Conservation (phyloP, 2,113 vertebrate species). For the Psephotus haematonotus region DNA sequence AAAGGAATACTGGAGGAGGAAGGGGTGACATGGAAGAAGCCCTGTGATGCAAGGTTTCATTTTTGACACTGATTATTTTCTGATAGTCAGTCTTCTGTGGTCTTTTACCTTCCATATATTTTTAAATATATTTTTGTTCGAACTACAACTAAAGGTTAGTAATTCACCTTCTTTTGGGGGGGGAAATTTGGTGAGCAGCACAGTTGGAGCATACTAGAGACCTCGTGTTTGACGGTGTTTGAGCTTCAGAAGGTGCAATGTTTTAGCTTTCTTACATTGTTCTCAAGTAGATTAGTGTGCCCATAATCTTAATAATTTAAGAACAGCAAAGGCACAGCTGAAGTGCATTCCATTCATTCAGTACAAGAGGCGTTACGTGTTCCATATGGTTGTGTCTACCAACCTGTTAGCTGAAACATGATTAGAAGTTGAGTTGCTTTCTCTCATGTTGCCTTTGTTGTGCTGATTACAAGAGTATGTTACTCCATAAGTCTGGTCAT, state of each 20-base stretch:
- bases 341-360: slow-evolving; percentile 16
- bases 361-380: background rate
- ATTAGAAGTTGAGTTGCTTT: slow-evolving; percentile 26
- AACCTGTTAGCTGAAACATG: slow-evolving; percentile 42
- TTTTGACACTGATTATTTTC: background rate
- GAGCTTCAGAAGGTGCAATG: background rate
- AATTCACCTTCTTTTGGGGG: background rate
- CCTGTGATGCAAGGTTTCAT: background rate
- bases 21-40: background rate
- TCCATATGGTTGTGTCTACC: slow-evolving; percentile 41
- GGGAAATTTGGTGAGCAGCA: background rate
- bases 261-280: background rate
- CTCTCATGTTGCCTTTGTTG: background rate
- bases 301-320: slow-evolving; percentile 14
- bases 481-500: background rate
- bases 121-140: background rate
- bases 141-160: background rate
- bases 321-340: background rate
- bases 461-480: background rate
- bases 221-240: background rate
- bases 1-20: background rate
- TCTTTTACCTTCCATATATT: background rate
- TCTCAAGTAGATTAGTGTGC: background rate
- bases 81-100: background rate
- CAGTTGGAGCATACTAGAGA: background rate